Percentiles rank a stretch among this genome's conserved stretches.
Evolutionary conservation across 1,140 invertebrate genomes (phyloP).

Genomic region (Bradysia coprophila): DNA sequence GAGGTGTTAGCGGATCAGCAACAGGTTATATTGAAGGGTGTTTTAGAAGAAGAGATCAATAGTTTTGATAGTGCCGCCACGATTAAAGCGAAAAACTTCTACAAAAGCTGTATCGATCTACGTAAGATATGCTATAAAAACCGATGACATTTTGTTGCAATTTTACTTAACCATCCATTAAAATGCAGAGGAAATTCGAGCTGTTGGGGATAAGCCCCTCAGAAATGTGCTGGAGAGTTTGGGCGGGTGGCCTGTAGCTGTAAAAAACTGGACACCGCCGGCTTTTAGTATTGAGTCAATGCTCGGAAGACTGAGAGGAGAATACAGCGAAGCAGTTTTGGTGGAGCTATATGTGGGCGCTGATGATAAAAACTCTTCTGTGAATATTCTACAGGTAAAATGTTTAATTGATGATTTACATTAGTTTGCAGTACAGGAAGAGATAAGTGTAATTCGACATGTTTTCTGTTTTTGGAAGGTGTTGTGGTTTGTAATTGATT

Average conservation of each 20-base stretch:
- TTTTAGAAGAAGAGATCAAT: slow-evolving; percentile 46
- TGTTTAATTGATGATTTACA: not conserved
- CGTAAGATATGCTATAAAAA: slow-evolving; percentile 39
- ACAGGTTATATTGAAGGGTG: slow-evolving; percentile 62
- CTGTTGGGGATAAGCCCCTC: slow-evolving; percentile 44
- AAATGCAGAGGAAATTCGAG: slow-evolving; percentile 38
- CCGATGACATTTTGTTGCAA: not conserved
- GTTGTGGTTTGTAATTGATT: too few relatives aligned
- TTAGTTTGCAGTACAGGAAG: too few relatives aligned
- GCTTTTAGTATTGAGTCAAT: slow-evolving; percentile 36
- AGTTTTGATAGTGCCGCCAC: slow-evolving; percentile 48
- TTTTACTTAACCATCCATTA: not conserved
- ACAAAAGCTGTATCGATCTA: slow-evolving; percentile 71
- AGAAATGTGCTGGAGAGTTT: slow-evolving; percentile 34
- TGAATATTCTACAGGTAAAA: slow-evolving; percentile 68
- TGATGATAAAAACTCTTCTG: slow-evolving; percentile 69
- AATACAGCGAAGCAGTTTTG: slow-evolving; percentile 55
- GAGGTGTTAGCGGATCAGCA: slow-evolving; percentile 73
- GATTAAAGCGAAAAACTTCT: slow-evolving; percentile 66
- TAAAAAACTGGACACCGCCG: slow-evolving; percentile 39
- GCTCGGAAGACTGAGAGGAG: slow-evolving; percentile 44
- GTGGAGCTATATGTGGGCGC: slow-evolving; percentile 68
- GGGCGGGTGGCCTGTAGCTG: slow-evolving; percentile 62
- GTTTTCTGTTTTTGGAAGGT: too few relatives aligned
- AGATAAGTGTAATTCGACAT: too few relatives aligned